Percentiles rank a stretch among this genome's conserved stretches.
phyloP scores from a whole-genome alignment of 2,888 invertebrate genomes.

The Nematopogon swammerdamellus region DNA sequence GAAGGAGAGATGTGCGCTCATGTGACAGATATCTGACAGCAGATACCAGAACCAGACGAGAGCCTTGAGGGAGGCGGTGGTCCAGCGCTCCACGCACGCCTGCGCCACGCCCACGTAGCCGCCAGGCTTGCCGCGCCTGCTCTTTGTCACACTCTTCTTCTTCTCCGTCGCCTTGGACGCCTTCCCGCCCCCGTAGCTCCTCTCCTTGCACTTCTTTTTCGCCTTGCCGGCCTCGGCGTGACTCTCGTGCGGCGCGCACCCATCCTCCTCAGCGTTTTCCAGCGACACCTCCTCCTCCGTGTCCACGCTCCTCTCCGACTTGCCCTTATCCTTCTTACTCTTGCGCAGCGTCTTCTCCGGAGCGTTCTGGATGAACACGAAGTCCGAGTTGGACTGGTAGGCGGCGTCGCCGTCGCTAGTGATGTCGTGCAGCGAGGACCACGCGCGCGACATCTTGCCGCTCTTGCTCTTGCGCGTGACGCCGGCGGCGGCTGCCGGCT shows the following conservation, averaged over 20 bases:
- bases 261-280: conserved; percentile 24
- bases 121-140: conserved; percentile 36
- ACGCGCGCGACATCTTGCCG: conserved; percentile 47
- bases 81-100: conserved; percentile 52
- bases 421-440: conserved; percentile 59
- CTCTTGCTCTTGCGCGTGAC: conserved; percentile 44
- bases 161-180: conserved; percentile 31
- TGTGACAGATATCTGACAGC: conserved; percentile 74
- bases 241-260: no score
- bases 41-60: conserved; percentile 76
- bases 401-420: conserved; percentile 30
- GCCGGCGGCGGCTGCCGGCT: conserved; percentile 32
- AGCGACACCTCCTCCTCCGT: conserved; percentile 23
- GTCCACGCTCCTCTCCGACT: conserved; percentile 24
- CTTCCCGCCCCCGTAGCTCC: conserved; percentile 27
- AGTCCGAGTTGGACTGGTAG: conserved; percentile 36
- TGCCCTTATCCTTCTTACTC: conserved; percentile 31
- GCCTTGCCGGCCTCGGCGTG: conserved; percentile 28
- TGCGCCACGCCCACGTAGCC: conserved; percentile 38
- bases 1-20: conserved; percentile 69
- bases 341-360: conserved; percentile 36
- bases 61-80: conserved; percentile 57
- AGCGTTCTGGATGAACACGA: conserved; percentile 43
- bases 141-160: conserved; percentile 37
- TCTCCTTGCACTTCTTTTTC: conserved; percentile 49